Conservation (phyloP, 2,113 vertebrate species). For the Oncorhynchus gorbuscha region DNA sequence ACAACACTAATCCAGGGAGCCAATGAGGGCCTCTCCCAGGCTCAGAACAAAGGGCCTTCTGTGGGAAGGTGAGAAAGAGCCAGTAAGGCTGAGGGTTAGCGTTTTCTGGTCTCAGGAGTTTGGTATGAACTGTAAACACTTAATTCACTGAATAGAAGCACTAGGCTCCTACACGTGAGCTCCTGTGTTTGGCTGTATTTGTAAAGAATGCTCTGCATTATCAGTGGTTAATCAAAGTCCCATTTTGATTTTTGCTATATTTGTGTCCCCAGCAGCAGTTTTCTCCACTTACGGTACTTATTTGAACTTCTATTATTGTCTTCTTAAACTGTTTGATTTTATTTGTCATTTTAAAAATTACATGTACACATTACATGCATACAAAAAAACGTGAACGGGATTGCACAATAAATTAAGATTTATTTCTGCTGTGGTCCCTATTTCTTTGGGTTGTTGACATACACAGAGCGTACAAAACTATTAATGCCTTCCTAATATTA, state of each 20-base stretch:
- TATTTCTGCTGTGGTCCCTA: too few relatives aligned
- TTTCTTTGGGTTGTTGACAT: too few relatives aligned
- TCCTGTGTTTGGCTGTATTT: conserved; percentile 16
- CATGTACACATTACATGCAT: too few relatives aligned
- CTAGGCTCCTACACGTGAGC: conserved; percentile 32
- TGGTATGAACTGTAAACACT: conserved; percentile 38
- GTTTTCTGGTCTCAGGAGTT: conserved; percentile 40
- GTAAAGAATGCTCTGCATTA: conserved; percentile 19
- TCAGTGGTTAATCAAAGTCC: not conserved
- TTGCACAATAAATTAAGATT: too few relatives aligned
- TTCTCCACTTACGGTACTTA: not conserved
- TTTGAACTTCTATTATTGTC: too few relatives aligned
- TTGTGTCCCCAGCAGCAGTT: not conserved
- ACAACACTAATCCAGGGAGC: conserved; percentile 15
- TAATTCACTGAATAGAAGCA: conserved; percentile 6
- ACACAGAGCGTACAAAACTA: too few relatives aligned
- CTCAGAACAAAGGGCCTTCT: conserved; percentile 57
- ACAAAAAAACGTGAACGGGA: too few relatives aligned
- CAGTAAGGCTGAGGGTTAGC: conserved; percentile 40
- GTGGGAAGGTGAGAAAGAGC: conserved; percentile 33
- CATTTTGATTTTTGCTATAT: conserved; percentile 1
- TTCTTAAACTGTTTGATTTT: too few relatives aligned
- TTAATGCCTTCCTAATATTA: too few relatives aligned
- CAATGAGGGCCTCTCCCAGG: not conserved
- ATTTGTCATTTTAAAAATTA: too few relatives aligned